Conservation (phyloP, 2,888 invertebrate genomes). For the Calameuta pallipes region DNA sequence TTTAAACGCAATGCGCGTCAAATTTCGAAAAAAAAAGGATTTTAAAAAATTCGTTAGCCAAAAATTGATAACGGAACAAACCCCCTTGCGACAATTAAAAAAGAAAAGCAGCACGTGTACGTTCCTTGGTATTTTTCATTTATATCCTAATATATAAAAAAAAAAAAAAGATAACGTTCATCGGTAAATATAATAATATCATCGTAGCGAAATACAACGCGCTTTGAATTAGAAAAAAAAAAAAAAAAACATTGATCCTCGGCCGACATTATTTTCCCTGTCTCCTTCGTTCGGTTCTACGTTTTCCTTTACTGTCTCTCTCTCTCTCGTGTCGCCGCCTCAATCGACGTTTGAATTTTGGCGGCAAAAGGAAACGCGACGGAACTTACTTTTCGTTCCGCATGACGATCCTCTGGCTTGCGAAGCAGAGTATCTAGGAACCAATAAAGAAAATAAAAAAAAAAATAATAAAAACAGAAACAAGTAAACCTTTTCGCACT, state of each 20-base stretch:
- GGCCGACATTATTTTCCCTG: no score
- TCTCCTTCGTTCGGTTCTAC: no score
- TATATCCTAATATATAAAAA: neutral
- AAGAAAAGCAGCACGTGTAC: neutral
- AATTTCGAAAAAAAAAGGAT: no score
- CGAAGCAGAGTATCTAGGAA: slow-evolving; percentile 3
- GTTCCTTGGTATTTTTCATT: neutral
- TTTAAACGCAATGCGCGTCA: no score
- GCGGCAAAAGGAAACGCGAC: slow-evolving; percentile 5
- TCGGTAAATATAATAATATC: slow-evolving; percentile 6
- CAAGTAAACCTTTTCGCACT: neutral
- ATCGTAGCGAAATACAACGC: slow-evolving; percentile 1
- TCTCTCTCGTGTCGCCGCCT: neutral
- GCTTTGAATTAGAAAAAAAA: neutral
- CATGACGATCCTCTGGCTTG: slow-evolving; percentile 12
- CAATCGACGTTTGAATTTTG: neutral
- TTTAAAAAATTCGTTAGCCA: no score
- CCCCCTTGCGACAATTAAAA: no score
- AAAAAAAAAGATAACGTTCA: neutral
- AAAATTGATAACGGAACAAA: no score
- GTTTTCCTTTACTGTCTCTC: no score
- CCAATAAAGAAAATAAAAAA: neutral
- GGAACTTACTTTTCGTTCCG: slow-evolving; percentile 25
- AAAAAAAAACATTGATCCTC: no score
- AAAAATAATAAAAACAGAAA: no score